These are phyloP conservation scores for Ornithoptera priamus DNA, from an alignment of 2,888 invertebrate species.

Conservation along the genomic window DNA sequence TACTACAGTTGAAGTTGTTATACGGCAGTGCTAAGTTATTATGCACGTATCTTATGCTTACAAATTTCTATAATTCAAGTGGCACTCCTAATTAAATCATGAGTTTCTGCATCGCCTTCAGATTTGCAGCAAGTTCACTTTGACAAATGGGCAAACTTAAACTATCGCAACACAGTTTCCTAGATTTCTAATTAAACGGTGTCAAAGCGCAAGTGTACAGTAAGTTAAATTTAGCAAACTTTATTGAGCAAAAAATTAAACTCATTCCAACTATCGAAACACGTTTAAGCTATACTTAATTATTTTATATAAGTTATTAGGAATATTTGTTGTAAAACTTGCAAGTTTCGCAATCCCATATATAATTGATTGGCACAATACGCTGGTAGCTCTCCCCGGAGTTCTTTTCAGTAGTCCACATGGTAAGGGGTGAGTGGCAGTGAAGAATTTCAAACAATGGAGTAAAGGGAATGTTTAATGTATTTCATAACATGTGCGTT, in stretches of 20 bases:
- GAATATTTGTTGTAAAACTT: no score
- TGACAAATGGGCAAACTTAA: constrained; percentile 20
- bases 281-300: no score
- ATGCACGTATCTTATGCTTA: constrained; percentile 19
- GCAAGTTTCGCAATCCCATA: no score
- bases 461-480: not conserved
- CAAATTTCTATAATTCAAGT: constrained; percentile 13
- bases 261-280: no score
- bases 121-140: constrained; percentile 1
- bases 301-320: no score
- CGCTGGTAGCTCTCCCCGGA: no score
- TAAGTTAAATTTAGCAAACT: no score
- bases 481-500: not conserved
- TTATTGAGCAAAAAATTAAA: no score
- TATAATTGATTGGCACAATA: no score
- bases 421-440: no score
- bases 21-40: constrained; percentile 12
- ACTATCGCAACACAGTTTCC: constrained; percentile 8
- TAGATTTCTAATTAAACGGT: constrained; percentile 3
- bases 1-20: not conserved
- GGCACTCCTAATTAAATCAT: constrained; percentile 16
- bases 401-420: no score
- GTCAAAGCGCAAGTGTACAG: not conserved
- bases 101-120: constrained; percentile 15
- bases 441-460: not conserved